phyloP scores from a whole-genome alignment of 2,113 vertebrate genomes.

The Calyptommatus sinebrachiatus region DNA sequence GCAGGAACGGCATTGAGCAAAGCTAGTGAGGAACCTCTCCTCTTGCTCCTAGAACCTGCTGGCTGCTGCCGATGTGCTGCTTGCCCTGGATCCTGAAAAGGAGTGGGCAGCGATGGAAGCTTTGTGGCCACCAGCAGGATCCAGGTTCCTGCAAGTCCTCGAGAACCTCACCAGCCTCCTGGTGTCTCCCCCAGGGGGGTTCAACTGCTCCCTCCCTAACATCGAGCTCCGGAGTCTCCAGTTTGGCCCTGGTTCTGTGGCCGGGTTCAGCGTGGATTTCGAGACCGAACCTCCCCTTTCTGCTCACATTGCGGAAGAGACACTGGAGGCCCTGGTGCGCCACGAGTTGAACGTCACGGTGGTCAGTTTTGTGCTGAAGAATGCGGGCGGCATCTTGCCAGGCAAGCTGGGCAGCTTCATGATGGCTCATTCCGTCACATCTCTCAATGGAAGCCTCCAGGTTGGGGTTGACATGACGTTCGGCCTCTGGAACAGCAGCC shows the following conservation, averaged over 20 bases:
- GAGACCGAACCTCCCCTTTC: slow-evolving; percentile 3
- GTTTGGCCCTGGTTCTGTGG: background rate
- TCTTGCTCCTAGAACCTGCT: slow-evolving; percentile 44
- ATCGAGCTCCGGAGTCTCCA: slow-evolving; percentile 37
- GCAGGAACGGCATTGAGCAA: background rate
- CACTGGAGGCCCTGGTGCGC: background rate
- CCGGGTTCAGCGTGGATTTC: slow-evolving; percentile 42
- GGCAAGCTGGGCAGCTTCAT: slow-evolving; percentile 37
- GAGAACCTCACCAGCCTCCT: slow-evolving; percentile 49
- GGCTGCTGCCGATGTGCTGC: slow-evolving; percentile 45
- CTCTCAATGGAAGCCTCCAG: slow-evolving; percentile 28
- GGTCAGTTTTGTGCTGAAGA: slow-evolving; percentile 47
- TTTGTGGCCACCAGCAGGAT: background rate
- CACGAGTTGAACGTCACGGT: slow-evolving; percentile 21
- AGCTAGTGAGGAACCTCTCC: no score
- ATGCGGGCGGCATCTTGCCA: slow-evolving; percentile 45
- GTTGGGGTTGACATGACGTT: slow-evolving; percentile 64
- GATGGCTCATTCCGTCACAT: slow-evolving; percentile 41
- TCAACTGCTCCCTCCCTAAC: slow-evolving; percentile 33
- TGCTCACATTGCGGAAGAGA: slow-evolving; percentile 18
- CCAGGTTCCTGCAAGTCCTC: slow-evolving; percentile 51
- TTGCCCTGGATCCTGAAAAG: slow-evolving; percentile 34
- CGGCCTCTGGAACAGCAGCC: slow-evolving; percentile 33
- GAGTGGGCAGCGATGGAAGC: slow-evolving; percentile 45
- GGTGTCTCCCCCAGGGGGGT: background rate